Conservation (phyloP, 64 coral and sea anemone species). For the Porites lutea region DNA sequence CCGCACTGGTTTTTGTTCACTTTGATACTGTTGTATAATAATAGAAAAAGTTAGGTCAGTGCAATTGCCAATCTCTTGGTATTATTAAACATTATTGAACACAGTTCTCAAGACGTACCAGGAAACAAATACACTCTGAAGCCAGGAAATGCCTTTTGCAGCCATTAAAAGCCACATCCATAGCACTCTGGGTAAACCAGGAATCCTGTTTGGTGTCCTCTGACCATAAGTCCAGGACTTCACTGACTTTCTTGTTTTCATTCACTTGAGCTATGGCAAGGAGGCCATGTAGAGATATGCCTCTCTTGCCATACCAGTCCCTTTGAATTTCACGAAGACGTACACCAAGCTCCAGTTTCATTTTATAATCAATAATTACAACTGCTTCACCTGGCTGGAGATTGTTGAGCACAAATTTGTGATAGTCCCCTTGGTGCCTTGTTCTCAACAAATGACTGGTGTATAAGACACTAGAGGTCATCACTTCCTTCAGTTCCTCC, state of each 20-base stretch:
- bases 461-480: not conserved
- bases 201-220: conserved; percentile 10
- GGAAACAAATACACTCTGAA: not conserved
- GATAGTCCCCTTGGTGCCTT: conserved; percentile 14
- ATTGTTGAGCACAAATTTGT: not conserved
- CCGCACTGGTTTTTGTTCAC: too few species aligned
- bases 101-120: too few species aligned
- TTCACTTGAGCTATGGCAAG: not conserved
- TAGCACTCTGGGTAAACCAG: not conserved
- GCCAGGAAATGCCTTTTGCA: not conserved
- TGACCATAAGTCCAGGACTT: conserved; percentile 15
- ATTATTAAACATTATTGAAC: too few species aligned
- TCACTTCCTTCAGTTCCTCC: not conserved
- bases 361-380: conserved; percentile 15
- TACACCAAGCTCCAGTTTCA: conserved; percentile 7
- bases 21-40: too few species aligned
- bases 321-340: not conserved
- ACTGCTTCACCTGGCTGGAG: conserved; percentile 14
- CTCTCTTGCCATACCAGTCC: conserved; percentile 21
- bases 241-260: conserved; percentile 6
- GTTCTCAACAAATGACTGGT: not conserved
- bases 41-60: too few species aligned
- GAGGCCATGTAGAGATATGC: not conserved
- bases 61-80: too few species aligned
- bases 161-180: conserved; percentile 18